phyloP scores from a whole-genome alignment of 2,888 invertebrate genomes.

The Alloplasta piceator region DNA sequence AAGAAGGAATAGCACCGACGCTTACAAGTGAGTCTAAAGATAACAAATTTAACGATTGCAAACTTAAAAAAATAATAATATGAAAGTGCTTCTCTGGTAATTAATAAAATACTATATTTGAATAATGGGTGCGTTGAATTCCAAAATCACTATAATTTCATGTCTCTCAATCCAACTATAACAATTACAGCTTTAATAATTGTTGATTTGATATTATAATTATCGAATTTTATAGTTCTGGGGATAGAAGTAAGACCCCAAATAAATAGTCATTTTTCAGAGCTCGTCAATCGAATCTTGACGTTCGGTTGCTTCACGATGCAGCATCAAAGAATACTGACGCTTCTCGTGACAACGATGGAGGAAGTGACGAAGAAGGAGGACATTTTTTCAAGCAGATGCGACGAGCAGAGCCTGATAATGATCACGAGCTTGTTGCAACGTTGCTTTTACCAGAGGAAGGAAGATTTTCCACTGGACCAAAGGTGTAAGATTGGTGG shows the following conservation, averaged over 20 bases:
- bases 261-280: constrained; percentile 59
- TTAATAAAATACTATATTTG: neutral
- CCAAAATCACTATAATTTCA: neutral
- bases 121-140: no score
- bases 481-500: constrained; percentile 68
- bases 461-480: constrained; percentile 77
- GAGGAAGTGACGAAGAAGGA: constrained; percentile 70
- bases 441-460: constrained; percentile 68
- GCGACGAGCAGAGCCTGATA: constrained; percentile 66
- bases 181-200: no score
- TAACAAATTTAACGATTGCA: no score
- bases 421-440: constrained; percentile 69
- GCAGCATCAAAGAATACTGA: constrained; percentile 74
- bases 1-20: constrained; percentile 61
- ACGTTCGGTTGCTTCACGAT: constrained; percentile 67
- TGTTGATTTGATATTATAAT: no score
- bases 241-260: neutral
- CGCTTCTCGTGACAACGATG: constrained; percentile 71
- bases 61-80: no score
- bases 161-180: neutral
- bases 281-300: constrained; percentile 67
- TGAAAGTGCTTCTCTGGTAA: no score
- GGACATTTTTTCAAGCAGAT: constrained; percentile 50
- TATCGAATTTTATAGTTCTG: neutral
- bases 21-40: constrained; percentile 72